phyloP scores from a whole-genome alignment of 1,140 invertebrate species.

The Zaprionus lachaisei region DNA sequence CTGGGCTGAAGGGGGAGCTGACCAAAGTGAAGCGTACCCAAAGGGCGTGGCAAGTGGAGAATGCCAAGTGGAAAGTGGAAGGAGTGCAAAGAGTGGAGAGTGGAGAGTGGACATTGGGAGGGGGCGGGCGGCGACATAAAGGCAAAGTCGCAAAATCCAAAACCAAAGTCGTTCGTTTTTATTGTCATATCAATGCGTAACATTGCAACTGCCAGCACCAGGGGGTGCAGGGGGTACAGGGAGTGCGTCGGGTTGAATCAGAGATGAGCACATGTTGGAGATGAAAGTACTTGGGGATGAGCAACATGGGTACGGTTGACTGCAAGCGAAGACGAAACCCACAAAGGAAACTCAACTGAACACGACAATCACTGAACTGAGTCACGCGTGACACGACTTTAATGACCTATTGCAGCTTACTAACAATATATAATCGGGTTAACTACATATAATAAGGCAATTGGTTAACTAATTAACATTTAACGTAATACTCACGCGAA shows the following conservation, averaged over 20 bases:
- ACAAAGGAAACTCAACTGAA: not conserved
- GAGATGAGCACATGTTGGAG: slow-evolving; percentile 21
- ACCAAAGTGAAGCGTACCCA: not conserved
- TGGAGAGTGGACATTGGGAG: not conserved
- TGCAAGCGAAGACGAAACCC: not conserved
- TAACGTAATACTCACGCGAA: too few species aligned
- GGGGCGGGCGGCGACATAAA: slow-evolving; percentile 8
- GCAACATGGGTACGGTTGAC: not conserved
- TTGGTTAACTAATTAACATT: too few species aligned
- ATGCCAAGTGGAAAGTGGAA: not conserved
- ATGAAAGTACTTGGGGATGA: not conserved
- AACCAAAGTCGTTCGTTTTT: slow-evolving; percentile 78
- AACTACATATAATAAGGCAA: too few species aligned
- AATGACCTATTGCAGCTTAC: not conserved
- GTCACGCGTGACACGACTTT: not conserved
- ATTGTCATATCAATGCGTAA: slow-evolving; percentile 78
- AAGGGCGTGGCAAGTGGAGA: slow-evolving; percentile 2
- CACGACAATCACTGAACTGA: not conserved
- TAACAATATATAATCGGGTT: too few species aligned
- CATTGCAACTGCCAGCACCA: slow-evolving; percentile 10
- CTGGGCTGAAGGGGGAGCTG: slow-evolving; percentile 1
- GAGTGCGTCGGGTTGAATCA: not conserved
- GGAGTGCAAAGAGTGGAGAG: not conserved
- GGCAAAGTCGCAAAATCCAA: slow-evolving; percentile 73
- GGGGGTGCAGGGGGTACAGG: not conserved